Percentiles rank a stretch among this genome's conserved stretches.
These are phyloP conservation scores for Pyxicephalus adspersus DNA, from an alignment of 2,113 vertebrate genomes.

Conservation along the genomic window DNA sequence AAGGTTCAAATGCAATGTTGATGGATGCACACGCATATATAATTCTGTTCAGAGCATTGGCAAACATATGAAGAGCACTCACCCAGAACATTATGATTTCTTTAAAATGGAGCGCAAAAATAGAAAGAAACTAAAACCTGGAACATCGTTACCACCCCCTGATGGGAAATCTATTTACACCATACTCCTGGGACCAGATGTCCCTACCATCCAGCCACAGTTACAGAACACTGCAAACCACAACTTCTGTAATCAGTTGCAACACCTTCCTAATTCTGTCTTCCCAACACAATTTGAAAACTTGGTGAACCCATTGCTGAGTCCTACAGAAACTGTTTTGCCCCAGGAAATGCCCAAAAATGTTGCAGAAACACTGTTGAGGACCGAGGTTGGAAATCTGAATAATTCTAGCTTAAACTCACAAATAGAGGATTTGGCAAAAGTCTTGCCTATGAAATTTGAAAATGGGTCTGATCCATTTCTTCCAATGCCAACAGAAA, in stretches of 20 bases:
- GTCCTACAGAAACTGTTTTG: constrained; percentile 74
- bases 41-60: constrained; percentile 89
- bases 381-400: constrained; percentile 72
- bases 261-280: constrained; percentile 70
- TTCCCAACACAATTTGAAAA: constrained; percentile 78
- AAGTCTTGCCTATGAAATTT: constrained; percentile 77
- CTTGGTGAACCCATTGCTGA: constrained; percentile 77
- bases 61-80: constrained; percentile 93
- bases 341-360: constrained; percentile 70
- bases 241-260: constrained; percentile 67
- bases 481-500: constrained; percentile 76
- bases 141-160: constrained; percentile 58
- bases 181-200: constrained; percentile 67
- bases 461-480: constrained; percentile 75
- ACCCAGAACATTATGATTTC: constrained; percentile 87
- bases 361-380: constrained; percentile 69
- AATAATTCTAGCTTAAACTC: constrained; percentile 70
- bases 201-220: constrained; percentile 69
- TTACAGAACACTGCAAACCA: constrained; percentile 71
- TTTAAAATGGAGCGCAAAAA: constrained; percentile 84
- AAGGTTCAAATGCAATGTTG: constrained; percentile 86
- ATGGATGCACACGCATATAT: constrained; percentile 86
- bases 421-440: constrained; percentile 74
- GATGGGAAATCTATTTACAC: constrained; percentile 71
- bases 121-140: constrained; percentile 73